A percentile compares a stretch with the other conserved stretches of the same genome.
Evolutionary conservation across 2,113 vertebrate species (phyloP).

Genomic region (Tupaia tana): DNA sequence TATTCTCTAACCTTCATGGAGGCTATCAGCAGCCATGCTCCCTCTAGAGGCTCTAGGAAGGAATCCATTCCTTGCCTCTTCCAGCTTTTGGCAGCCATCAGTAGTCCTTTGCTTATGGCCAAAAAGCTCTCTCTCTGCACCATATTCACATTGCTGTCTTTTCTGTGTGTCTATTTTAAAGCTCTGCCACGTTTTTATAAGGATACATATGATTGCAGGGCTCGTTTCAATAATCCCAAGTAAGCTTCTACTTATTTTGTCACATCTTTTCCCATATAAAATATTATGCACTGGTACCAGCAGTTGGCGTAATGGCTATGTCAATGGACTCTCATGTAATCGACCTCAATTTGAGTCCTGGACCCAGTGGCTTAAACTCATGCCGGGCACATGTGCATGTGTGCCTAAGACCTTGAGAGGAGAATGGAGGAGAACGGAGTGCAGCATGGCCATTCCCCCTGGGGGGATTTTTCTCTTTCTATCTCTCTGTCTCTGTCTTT

Average conservation of each 20-base stretch:
- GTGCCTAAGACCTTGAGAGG: too few relatives aligned
- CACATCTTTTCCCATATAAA: background rate
- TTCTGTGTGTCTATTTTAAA: background rate
- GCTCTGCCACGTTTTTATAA: background rate
- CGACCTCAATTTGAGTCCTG: too few relatives aligned
- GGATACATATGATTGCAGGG: background rate
- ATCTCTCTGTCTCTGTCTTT: too few relatives aligned
- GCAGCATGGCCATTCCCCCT: too few relatives aligned
- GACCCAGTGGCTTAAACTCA: too few relatives aligned
- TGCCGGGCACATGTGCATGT: too few relatives aligned
- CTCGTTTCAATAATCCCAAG: too few relatives aligned
- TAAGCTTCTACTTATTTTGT: background rate
- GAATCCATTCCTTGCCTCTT: background rate
- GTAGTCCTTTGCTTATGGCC: background rate
- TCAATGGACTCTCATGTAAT: too few relatives aligned
- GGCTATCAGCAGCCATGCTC: rapidly evolving
- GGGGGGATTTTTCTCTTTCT: too few relatives aligned
- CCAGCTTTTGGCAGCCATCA: background rate
- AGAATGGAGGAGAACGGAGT: too few relatives aligned
- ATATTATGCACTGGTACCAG: background rate
- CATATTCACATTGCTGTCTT: background rate
- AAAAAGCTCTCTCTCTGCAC: background rate
- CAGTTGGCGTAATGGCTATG: too few relatives aligned
- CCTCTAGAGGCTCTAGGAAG: background rate
- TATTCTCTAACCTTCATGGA: background rate